phyloP scores from a whole-genome alignment of 2,888 invertebrate genomes.

The Lepidochrysops patricia region DNA sequence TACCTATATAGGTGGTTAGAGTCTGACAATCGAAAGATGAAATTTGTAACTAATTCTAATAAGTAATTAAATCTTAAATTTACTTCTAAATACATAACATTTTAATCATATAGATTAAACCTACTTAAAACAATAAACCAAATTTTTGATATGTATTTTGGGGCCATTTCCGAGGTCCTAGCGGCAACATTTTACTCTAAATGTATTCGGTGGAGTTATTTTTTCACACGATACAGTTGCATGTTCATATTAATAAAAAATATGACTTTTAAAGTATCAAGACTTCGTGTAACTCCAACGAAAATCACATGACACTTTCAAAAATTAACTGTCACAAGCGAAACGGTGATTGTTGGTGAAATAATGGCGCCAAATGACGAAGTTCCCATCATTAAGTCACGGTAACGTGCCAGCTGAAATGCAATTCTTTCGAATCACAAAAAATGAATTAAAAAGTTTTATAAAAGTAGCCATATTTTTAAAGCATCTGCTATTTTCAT shows the following conservation, averaged over 20 bases:
- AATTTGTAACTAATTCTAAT: too few species aligned
- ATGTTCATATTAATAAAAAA: constrained; percentile 14
- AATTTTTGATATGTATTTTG: too few species aligned
- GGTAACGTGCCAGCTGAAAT: constrained; percentile 25
- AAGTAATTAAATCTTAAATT: too few species aligned
- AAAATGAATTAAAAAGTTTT: constrained; percentile 22
- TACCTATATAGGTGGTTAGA: too few species aligned
- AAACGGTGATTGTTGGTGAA: constrained; percentile 35
- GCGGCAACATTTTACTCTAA: neutral
- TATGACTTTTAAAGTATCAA: constrained; percentile 27
- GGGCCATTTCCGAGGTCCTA: too few species aligned
- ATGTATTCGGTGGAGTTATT: neutral
- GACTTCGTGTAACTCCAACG: constrained; percentile 20
- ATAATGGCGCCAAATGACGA: constrained; percentile 39
- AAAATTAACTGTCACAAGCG: constrained; percentile 43
- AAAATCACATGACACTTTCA: constrained; percentile 33
- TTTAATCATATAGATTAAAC: too few species aligned
- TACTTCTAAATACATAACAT: too few species aligned
- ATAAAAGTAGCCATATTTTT: constrained; percentile 9
- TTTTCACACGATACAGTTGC: neutral
- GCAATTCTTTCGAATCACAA: constrained; percentile 25
- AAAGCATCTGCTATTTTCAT: constrained; percentile 9
- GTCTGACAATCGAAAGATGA: too few species aligned
- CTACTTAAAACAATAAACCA: too few species aligned
- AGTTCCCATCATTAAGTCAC: constrained; percentile 32